Evolutionary conservation across 2,888 invertebrate species (phyloP).

Genomic region (Limnephilus lunatus): DNA sequence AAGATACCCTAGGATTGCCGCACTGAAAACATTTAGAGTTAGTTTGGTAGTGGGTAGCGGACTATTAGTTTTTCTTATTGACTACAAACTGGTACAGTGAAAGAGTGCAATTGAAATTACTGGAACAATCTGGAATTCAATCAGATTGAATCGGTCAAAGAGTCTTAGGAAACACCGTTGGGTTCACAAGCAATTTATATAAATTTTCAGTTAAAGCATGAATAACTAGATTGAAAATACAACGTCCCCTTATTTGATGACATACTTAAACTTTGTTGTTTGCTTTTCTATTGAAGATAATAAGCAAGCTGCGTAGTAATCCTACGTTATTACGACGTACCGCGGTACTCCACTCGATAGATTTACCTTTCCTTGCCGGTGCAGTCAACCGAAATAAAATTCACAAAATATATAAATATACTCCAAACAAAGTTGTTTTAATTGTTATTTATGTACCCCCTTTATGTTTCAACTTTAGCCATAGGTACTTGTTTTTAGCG

Average conservation of each 20-base stretch:
- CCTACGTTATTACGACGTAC: not conserved
- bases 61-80: not conserved
- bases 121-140: not conserved
- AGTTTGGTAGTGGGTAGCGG: not conserved
- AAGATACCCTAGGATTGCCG: not conserved
- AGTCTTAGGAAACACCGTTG: not conserved
- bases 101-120: not conserved
- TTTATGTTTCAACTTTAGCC: too few relatives aligned
- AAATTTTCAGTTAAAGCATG: not conserved
- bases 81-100: not conserved
- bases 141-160: not conserved
- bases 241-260: not conserved
- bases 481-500: too few relatives aligned
- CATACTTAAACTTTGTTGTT: not conserved
- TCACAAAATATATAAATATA: too few relatives aligned
- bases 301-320: not conserved
- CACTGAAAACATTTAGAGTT: not conserved
- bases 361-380: too few relatives aligned
- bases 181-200: not conserved
- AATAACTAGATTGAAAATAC: not conserved
- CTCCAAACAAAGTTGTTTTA: too few relatives aligned
- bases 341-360: not conserved
- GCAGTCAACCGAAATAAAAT: too few relatives aligned
- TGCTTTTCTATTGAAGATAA: not conserved
- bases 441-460: too few relatives aligned